phyloP scores from a whole-genome alignment of 2,797 vertebrate genomes.

The Cirrhinus molitorella region DNA sequence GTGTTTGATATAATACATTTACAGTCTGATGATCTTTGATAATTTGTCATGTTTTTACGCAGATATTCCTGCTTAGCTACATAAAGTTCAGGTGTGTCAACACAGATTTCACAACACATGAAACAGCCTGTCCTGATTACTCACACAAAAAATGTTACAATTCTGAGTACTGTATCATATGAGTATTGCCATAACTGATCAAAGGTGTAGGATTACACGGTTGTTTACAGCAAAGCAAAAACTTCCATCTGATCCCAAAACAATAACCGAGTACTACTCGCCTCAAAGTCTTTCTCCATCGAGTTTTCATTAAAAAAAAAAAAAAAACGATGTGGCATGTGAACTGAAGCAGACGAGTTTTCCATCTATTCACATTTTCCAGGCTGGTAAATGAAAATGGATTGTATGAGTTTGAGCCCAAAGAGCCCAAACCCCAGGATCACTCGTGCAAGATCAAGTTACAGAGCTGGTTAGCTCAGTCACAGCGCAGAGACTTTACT shows the following conservation, averaged over 20 bases:
- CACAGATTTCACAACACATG: neutral
- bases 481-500: conserved; percentile 1
- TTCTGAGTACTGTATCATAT: neutral
- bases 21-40: neutral
- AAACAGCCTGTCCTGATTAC: neutral
- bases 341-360: conserved; percentile 19
- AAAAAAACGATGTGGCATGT: conserved; percentile 4
- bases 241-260: neutral
- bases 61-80: conserved; percentile 23
- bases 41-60: conserved; percentile 3
- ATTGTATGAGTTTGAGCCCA: conserved; percentile 11
- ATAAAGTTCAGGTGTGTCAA: conserved; percentile 30
- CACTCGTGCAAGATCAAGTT: conserved; percentile 14
- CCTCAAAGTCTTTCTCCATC: neutral
- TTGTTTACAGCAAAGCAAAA: neutral
- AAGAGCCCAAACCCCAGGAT: conserved; percentile 32
- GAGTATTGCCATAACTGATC: neutral
- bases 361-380: conserved; percentile 50
- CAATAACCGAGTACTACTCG: neutral
- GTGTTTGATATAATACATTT: neutral
- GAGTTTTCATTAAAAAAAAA: neutral
- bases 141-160: neutral
- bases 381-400: conserved; percentile 30
- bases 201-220: neutral
- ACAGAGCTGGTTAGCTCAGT: conserved; percentile 27